Percentiles rank a stretch among this genome's conserved stretches.
phyloP scores from a whole-genome alignment of 2,888 invertebrate genomes.

The Cephus pulcher region DNA sequence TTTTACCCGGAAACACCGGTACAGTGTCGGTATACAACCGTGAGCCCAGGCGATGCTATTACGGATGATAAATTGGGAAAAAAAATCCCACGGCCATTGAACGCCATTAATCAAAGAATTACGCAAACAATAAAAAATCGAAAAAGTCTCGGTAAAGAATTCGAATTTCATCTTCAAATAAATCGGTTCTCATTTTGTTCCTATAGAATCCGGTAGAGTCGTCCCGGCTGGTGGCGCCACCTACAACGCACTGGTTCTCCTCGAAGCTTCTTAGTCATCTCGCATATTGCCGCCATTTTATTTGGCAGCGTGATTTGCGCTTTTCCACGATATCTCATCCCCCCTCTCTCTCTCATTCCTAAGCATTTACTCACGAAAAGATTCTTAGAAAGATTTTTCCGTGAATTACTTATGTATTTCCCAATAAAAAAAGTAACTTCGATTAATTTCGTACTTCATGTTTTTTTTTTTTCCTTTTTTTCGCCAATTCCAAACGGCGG shows the following conservation, averaged over 20 bases:
- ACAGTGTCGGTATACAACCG: neutral
- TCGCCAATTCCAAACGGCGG: neutral
- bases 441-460: neutral
- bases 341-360: neutral
- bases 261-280: constrained; percentile 11
- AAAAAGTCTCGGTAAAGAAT: neutral
- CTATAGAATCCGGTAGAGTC: neutral
- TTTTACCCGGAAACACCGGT: neutral
- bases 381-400: neutral
- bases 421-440: neutral
- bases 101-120: neutral
- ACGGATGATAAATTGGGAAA: neutral
- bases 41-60: neutral
- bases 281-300: constrained; percentile 45
- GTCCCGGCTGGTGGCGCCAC: constrained; percentile 36
- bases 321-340: constrained; percentile 14
- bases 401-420: neutral
- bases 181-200: neutral
- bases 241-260: constrained; percentile 15
- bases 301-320: constrained; percentile 32
- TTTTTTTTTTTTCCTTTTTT: neutral
- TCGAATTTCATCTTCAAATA: neutral
- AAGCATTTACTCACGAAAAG: neutral
- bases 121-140: neutral
- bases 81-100: neutral